Base-by-base conservation (phyloP, 2,888 invertebrate species). In the Mimachlamys varia region DNA sequence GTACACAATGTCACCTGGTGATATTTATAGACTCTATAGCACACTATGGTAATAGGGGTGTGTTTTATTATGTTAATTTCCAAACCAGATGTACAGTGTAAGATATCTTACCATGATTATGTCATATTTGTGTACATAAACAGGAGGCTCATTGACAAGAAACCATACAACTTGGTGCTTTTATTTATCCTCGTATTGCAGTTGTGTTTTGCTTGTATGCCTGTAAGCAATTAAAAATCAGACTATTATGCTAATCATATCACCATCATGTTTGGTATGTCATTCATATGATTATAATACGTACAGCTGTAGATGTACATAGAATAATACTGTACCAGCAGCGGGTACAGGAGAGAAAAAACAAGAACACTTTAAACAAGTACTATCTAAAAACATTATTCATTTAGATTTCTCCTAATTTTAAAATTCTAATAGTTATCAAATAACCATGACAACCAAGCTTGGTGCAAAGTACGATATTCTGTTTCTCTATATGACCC, bases 131-230 rank as follows among this genome's bases (percentile, higher is more conserved):
- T 58, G 22, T 22, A 58, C 33, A 76, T 27, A 76, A 76, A 76
- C 33, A 10, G 76, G 7, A 22, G 33, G 76, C 76, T 76, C 76
- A 76, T 76, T 76, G 76, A 33, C 33, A 76, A 76, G 44, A 3
- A 33, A 76, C 12, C 76, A 76, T 76, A 76, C 76, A 76, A 76
- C 76, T 76, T 27, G 76, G 76, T 76, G 76, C 76, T 76, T 76
- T 76, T 76, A 76, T 76, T 76, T 76, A 33, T 76, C 76, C 33
- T 33, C 33, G 33, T 76, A 76, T 76, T 76, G 76, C 76, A 76
- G 22, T 76, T 76, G 33, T 76, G 33, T 76, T 76, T 76, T 33
- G 76, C 76, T 76, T 33, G 76, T 76, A 76, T 33, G 76, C 27
- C 76, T 33, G 76, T 27, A 15, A 76, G 33, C 76, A 76, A 76